Base-by-base conservation (phyloP, 2,113 vertebrate genomes). In the Lota lota region DNA sequence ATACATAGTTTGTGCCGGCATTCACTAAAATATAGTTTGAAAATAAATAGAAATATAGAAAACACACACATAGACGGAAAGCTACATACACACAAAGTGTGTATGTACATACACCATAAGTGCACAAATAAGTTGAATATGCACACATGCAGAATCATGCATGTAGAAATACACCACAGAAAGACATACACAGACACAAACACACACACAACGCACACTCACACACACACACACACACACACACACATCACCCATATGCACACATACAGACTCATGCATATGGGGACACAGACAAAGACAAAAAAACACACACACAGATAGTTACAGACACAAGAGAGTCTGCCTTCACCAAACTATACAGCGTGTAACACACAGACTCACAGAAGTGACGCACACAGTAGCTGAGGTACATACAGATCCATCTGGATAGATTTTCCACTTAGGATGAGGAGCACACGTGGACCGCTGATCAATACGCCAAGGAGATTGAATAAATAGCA, bases 401-500 rank as follows among this genome's bases (percentile, higher is more conserved):
- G 36, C 36, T 10, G 36, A 40, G 10, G 18, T 17, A 33, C n/a
- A 24, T 33, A 36, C 8, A 22, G 24, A 64, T 16, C 19, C 33
- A 85, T 20, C 24, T 20, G n/a, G 58, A 21, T n/a, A 16, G 40
- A 17, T 6, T 28, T 61, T 21, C 57, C 28, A 14, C 58, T 87
- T 78, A 77, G 64, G 67, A 88, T 81, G 85, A 73, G 40, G 78
- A 80, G 82, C 83, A 77, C 85, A 86, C 74, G 74, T 68, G 61
- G 70, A 47, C 68, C 60, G 14, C 33, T 80, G 79, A 88, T 85
- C 84, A 88, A 82, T 84, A 69, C 80, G 85, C 86, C 83, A 83
- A 17, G 19, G 56, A 81, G 79, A 89, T 87, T 80, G 87, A 86
- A 87, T 78, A 73, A 56, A 75, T 65, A 19, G 59, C 10, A 11